Percentiles rank a stretch among this genome's conserved stretches.
Evolutionary conservation across 2,888 invertebrate genomes (phyloP).

Genomic region (Lithophane ornitopus): DNA sequence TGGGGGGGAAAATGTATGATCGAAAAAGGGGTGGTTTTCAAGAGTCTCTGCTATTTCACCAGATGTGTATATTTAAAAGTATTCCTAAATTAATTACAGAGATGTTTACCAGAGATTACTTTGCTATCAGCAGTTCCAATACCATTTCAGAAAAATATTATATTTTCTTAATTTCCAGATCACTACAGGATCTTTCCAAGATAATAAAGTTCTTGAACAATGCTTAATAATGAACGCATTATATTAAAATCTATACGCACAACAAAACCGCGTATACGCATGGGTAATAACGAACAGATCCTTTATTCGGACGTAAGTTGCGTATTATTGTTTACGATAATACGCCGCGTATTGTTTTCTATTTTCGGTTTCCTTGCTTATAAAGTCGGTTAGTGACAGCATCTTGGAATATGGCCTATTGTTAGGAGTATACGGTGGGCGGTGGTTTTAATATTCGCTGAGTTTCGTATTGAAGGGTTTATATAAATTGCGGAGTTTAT

Average conservation of each 20-base stretch:
- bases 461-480: conserved; percentile 49
- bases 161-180: not conserved
- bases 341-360: conserved; percentile 62
- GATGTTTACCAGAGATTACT: not conserved
- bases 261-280: conserved; percentile 28
- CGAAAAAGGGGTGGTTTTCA: no score
- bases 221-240: conserved; percentile 27
- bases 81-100: not conserved
- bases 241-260: conserved; percentile 27
- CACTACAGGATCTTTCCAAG: not conserved
- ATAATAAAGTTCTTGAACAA: conserved; percentile 32
- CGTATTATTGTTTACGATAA: conserved; percentile 61
- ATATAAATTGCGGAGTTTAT: conserved; percentile 36
- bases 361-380: conserved; percentile 53
- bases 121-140: not conserved
- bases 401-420: conserved; percentile 56
- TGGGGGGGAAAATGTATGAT: no score
- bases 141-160: no score
- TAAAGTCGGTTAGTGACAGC: conserved; percentile 58
- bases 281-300: conserved; percentile 57
- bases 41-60: not conserved
- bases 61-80: not conserved
- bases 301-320: conserved; percentile 55
- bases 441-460: conserved; percentile 51
- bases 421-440: conserved; percentile 53